Conservation (phyloP, 2,113 vertebrate genomes). For the Neodontobutis hainanensis region DNA sequence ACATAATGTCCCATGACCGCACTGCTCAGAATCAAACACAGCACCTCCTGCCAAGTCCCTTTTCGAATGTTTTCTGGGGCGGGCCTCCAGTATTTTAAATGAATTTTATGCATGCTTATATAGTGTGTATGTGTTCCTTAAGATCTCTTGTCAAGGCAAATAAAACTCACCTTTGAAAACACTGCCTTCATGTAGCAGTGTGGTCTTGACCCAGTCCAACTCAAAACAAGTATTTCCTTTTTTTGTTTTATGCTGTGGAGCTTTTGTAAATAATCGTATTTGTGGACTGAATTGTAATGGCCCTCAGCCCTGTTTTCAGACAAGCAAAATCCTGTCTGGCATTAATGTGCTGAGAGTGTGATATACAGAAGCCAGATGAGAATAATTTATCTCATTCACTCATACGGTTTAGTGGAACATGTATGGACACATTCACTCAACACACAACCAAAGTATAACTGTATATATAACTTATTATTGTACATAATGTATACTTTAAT, state of each 20-base stretch:
- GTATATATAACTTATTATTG: slow-evolving; percentile 88
- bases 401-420: slow-evolving; percentile 46
- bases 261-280: slow-evolving; percentile 44
- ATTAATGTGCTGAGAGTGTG: slow-evolving; percentile 33
- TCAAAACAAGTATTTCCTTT: slow-evolving; percentile 21
- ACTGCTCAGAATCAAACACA: slow-evolving; percentile 35
- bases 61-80: slow-evolving; percentile 44
- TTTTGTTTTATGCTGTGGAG: slow-evolving; percentile 32
- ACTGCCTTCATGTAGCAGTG: not conserved
- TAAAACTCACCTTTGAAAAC: slow-evolving; percentile 11
- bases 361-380: slow-evolving; percentile 57
- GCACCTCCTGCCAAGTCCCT: slow-evolving; percentile 9
- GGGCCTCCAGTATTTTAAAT: slow-evolving; percentile 65
- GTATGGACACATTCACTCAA: slow-evolving; percentile 52
- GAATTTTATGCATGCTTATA: slow-evolving; percentile 52
- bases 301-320: slow-evolving; percentile 27
- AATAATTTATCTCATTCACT: slow-evolving; percentile 73
- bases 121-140: slow-evolving; percentile 30
- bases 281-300: slow-evolving; percentile 36
- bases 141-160: slow-evolving; percentile 16
- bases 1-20: slow-evolving; percentile 19
- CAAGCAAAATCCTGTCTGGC: slow-evolving; percentile 24
- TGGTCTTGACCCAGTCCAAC: slow-evolving; percentile 17
- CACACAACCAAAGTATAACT: slow-evolving; percentile 65
- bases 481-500: slow-evolving; percentile 77